Conservation (phyloP, 2,888 invertebrate species). For the Apamea sordens region DNA sequence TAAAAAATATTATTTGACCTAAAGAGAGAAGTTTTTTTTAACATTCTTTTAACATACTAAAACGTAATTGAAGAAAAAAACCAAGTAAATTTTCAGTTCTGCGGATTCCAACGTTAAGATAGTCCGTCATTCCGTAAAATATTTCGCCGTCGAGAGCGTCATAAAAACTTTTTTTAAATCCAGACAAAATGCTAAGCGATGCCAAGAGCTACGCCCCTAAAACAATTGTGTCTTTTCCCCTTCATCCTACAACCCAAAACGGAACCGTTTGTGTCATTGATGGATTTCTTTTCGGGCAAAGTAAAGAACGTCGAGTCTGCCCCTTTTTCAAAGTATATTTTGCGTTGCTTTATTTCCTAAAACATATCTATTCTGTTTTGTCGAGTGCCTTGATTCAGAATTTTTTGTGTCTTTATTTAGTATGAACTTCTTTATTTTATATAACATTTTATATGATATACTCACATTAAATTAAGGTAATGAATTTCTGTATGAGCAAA, state of each 20-base stretch:
- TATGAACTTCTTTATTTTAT: too few species aligned
- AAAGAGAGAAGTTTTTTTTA: not conserved
- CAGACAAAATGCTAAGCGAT: slow-evolving; percentile 42
- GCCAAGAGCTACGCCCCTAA: slow-evolving; percentile 30
- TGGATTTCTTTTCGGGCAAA: slow-evolving; percentile 50
- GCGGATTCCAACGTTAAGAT: not conserved
- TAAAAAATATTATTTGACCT: too few species aligned
- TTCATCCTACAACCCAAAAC: slow-evolving; percentile 46
- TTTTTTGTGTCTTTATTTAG: not conserved
- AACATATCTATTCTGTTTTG: not conserved
- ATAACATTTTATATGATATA: not conserved
- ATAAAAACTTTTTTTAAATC: slow-evolving; percentile 50
- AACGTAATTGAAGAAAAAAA: slow-evolving; percentile 3
- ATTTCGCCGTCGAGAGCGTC: slow-evolving; percentile 22
- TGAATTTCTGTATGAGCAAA: not conserved
- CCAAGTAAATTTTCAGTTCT: not conserved
- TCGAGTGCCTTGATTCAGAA: not conserved
- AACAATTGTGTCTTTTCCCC: slow-evolving; percentile 53
- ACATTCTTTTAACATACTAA: not conserved
- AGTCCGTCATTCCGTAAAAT: slow-evolving; percentile 28
- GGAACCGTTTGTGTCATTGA: slow-evolving; percentile 59
- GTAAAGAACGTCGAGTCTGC: slow-evolving; percentile 30
- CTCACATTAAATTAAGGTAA: too few species aligned
- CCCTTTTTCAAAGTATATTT: slow-evolving; percentile 18
- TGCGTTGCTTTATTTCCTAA: slow-evolving; percentile 17